These are phyloP conservation scores for Acomys russatus DNA, from an alignment of 2,797 vertebrate species.

Conservation along the genomic window DNA sequence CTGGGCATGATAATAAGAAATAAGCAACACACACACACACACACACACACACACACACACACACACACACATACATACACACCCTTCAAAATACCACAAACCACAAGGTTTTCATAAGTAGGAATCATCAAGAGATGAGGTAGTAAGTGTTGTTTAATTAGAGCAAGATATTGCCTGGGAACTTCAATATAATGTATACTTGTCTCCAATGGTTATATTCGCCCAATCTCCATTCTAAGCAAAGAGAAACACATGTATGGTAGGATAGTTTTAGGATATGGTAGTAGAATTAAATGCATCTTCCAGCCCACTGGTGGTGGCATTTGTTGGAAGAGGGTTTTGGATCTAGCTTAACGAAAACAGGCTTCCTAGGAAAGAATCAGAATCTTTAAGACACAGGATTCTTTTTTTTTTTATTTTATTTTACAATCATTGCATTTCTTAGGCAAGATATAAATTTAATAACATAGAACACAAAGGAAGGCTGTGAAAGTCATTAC, in stretches of 20 bases:
- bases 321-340: not conserved
- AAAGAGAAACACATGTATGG: not conserved
- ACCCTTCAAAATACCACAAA: not conserved
- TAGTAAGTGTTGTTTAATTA: slow-evolving; percentile 40
- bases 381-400: slow-evolving; percentile 67
- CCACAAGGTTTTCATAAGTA: not conserved
- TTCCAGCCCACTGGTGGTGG: not conserved
- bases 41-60: not conserved
- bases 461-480: slow-evolving; percentile 65
- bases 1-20: not conserved
- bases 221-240: not conserved
- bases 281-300: slow-evolving; percentile 14
- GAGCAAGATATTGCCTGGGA: not conserved
- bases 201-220: not conserved
- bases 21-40: not conserved
- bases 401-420: slow-evolving; percentile 14
- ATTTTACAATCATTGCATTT: slow-evolving; percentile 61
- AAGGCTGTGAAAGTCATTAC: slow-evolving; percentile 22
- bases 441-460: slow-evolving; percentile 70
- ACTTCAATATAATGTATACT: slow-evolving; percentile 3
- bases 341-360: slow-evolving; percentile 60
- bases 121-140: not conserved
- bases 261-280: slow-evolving; percentile 38
- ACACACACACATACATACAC: not conserved
- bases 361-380: slow-evolving; percentile 68